Percentiles rank a stretch among this genome's conserved stretches.
Evolutionary conservation across 2,888 invertebrate genomes (phyloP).

Genomic region (Philaethria dido): DNA sequence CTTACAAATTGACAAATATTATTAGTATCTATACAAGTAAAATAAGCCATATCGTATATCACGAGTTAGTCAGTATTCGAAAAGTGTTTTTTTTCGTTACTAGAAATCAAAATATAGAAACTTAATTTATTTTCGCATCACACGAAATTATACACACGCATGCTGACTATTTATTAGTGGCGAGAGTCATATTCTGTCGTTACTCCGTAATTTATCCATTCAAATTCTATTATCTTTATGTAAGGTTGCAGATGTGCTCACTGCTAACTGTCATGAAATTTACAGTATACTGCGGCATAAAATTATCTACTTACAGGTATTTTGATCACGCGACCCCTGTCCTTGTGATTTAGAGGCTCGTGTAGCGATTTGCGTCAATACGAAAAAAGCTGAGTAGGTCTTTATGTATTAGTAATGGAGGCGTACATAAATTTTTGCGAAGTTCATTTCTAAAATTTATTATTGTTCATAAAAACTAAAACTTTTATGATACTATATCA

Average conservation of each 20-base stretch:
- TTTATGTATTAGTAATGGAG: neutral
- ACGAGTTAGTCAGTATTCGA: no score
- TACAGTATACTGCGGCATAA: slow-evolving; percentile 45
- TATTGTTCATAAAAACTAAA: neutral
- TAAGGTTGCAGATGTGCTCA: slow-evolving; percentile 36
- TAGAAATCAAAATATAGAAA: neutral
- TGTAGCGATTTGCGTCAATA: slow-evolving; percentile 29
- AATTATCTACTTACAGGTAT: slow-evolving; percentile 41
- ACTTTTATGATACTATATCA: neutral
- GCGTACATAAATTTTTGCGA: neutral
- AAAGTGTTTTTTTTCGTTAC: no score
- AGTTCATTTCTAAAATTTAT: slow-evolving; percentile 15
- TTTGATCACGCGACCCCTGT: slow-evolving; percentile 46
- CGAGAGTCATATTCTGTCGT: neutral
- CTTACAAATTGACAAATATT: no score
- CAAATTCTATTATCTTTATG: slow-evolving; percentile 25
- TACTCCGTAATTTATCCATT: slow-evolving; percentile 13
- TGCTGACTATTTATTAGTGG: slow-evolving; percentile 1
- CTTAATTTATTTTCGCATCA: neutral
- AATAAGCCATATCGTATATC: no score
- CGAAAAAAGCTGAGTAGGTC: slow-evolving; percentile 14
- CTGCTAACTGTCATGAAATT: slow-evolving; percentile 45
- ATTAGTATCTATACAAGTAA: no score
- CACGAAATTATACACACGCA: slow-evolving; percentile 1
- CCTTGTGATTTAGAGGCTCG: slow-evolving; percentile 44